A percentile compares a stretch with the other conserved stretches of the same genome.
These are phyloP conservation scores for Julus scandinavius DNA, from an alignment of 2,888 invertebrate genomes.

Conservation along the genomic window DNA sequence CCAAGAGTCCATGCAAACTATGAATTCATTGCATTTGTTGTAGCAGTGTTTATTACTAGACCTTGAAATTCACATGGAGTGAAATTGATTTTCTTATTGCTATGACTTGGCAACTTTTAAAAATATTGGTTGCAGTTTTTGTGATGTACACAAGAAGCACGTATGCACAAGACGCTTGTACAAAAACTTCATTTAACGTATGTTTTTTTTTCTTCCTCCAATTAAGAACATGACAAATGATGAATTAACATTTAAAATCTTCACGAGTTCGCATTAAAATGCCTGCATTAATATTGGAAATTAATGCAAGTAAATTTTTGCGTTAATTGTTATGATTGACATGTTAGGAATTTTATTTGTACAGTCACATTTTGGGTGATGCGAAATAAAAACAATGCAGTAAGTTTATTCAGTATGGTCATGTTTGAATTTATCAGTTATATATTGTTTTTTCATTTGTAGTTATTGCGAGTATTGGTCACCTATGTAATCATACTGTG, in stretches of 20 bases:
- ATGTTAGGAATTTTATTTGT: conserved; percentile 17
- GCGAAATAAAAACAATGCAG: conserved; percentile 10
- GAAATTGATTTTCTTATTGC: background rate
- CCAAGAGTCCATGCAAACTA: background rate
- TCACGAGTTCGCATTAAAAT: too few species aligned
- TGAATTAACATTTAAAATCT: too few species aligned
- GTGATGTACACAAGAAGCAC: background rate
- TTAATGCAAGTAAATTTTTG: too few species aligned
- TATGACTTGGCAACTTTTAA: background rate
- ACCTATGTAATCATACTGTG: too few species aligned
- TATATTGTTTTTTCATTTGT: too few species aligned
- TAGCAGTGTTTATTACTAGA: background rate
- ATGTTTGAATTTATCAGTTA: too few species aligned
- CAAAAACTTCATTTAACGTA: background rate
- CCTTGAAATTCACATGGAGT: background rate
- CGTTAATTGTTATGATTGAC: background rate
- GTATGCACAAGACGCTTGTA: background rate
- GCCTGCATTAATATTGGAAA: too few species aligned
- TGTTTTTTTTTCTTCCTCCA: too few species aligned
- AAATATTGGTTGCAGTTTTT: background rate
- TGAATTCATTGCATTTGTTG: background rate
- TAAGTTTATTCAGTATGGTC: background rate
- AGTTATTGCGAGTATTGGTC: too few species aligned
- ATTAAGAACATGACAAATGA: too few species aligned
- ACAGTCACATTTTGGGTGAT: conserved; percentile 10